phyloP scores from a whole-genome alignment of 1,140 invertebrate genomes.

The Sesamia nonagrioides region DNA sequence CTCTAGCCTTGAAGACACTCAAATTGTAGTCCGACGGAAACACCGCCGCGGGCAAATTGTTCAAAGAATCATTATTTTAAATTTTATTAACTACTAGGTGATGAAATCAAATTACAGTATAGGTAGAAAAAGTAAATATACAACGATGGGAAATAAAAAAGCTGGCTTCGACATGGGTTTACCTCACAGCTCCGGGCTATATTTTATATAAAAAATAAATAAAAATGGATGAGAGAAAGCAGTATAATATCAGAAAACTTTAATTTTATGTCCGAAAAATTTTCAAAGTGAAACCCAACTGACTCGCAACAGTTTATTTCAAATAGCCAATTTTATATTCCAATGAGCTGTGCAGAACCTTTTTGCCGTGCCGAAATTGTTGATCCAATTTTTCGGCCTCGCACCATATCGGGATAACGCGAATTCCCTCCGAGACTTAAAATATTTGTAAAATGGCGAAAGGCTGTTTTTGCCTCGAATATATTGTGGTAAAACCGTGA shows the following conservation, averaged over 20 bases:
- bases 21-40: no score
- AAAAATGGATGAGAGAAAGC: not conserved
- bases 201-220: no score
- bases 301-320: not conserved
- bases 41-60: no score
- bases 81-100: no score
- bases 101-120: no score
- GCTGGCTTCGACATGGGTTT: no score
- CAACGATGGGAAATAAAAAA: no score
- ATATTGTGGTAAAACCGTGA: slow-evolving; percentile 37
- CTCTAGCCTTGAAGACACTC: no score
- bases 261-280: slow-evolving; percentile 17
- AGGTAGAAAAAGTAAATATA: no score
- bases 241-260: slow-evolving; percentile 14
- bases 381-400: slow-evolving; percentile 46
- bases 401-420: slow-evolving; percentile 16
- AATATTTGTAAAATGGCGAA: slow-evolving; percentile 50
- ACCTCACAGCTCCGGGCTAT: no score
- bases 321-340: slow-evolving; percentile 41
- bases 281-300: slow-evolving; percentile 7
- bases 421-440: slow-evolving; percentile 48
- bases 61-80: no score
- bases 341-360: slow-evolving; percentile 37
- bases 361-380: slow-evolving; percentile 36
- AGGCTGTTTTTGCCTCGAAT: slow-evolving; percentile 38